Evolutionary conservation across 2,888 invertebrate species (phyloP).

Genomic region (Bruchidius siliquastri): DNA sequence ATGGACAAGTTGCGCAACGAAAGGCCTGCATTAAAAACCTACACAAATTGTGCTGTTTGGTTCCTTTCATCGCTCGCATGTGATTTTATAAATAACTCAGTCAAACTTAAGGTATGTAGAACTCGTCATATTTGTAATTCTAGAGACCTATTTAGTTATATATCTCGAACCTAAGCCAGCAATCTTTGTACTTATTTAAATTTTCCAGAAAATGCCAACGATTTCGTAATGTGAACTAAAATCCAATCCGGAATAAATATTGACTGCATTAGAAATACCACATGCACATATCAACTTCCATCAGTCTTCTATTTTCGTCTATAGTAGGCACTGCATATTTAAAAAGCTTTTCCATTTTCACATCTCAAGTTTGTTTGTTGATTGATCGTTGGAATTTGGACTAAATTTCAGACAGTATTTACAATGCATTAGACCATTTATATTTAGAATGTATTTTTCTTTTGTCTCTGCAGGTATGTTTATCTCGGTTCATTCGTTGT

Average conservation of each 20-base stretch:
- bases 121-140: too few species aligned
- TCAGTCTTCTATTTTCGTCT: not conserved
- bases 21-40: too few species aligned
- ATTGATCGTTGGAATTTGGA: not conserved
- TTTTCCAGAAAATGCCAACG: not conserved
- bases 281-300: not conserved
- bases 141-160: too few species aligned
- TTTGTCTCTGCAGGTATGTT: not conserved
- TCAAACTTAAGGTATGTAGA: too few species aligned
- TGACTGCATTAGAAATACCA: not conserved
- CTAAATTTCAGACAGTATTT: not conserved
- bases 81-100: too few species aligned
- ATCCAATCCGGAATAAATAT: not conserved
- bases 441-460: not conserved
- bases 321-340: not conserved
- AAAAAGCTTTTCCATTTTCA: not conserved
- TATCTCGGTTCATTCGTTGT: not conserved
- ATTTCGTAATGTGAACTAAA: not conserved
- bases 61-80: too few species aligned
- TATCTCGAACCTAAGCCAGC: too few species aligned
- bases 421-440: not conserved
- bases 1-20: too few species aligned
- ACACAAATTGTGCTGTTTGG: too few species aligned
- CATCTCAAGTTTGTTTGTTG: not conserved
- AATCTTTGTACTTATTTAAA: not conserved